Percentiles rank a stretch among this genome's conserved stretches.
Evolutionary conservation across 2,797 vertebrate genomes (phyloP).

Genomic region (Pseudochaenichthys georgianus): DNA sequence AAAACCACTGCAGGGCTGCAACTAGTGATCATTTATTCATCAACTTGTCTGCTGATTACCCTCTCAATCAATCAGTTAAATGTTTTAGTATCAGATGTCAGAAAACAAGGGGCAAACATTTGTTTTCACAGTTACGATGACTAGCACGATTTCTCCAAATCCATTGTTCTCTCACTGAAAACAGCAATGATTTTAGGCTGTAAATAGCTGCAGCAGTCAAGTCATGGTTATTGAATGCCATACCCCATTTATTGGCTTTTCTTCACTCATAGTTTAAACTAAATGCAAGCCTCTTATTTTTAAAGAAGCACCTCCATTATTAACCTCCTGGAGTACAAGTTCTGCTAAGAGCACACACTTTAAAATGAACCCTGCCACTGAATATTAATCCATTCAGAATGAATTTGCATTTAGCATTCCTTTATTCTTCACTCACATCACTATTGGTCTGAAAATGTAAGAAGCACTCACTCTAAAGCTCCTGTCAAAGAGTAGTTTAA

Average conservation of each 20-base stretch:
- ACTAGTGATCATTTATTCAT: not conserved
- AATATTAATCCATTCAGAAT: conserved; percentile 54
- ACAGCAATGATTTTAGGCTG: not conserved
- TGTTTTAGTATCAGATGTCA: not conserved
- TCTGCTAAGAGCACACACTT: conserved; percentile 26
- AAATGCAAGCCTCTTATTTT: conserved; percentile 4
- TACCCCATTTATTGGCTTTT: not conserved
- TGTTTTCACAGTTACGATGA: not conserved
- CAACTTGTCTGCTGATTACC: not conserved
- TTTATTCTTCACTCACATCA: conserved; percentile 32
- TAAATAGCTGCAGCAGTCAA: not conserved
- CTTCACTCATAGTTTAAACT: conserved; percentile 8
- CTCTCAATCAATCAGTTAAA: not conserved
- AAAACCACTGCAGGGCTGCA: not conserved
- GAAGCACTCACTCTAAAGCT: conserved; percentile 4
- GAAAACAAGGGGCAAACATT: not conserved
- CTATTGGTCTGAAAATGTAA: conserved; percentile 25
- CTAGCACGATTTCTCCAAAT: not conserved
- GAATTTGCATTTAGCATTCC: conserved; percentile 38
- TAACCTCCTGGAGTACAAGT: conserved; percentile 38
- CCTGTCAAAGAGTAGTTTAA: conserved; percentile 5
- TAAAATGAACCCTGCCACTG: conserved; percentile 33
- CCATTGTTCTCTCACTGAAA: not conserved
- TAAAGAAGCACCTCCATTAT: conserved; percentile 11
- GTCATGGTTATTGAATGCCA: not conserved